phyloP scores from a whole-genome alignment of 2,888 invertebrate genomes.

The Orthosia gothica region DNA sequence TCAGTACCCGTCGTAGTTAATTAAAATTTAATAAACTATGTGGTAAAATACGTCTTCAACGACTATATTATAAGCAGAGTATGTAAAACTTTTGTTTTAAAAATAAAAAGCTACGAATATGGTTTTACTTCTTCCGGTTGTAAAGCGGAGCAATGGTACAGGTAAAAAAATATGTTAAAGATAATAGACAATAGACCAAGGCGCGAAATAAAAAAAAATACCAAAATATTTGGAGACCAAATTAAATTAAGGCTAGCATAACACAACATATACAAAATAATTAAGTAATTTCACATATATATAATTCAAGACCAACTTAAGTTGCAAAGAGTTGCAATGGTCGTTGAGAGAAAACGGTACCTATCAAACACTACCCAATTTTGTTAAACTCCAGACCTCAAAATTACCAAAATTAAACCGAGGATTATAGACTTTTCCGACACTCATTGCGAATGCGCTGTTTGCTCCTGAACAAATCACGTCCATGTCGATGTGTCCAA shows the following conservation, averaged over 20 bases:
- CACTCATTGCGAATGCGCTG: background rate
- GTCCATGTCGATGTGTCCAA: background rate
- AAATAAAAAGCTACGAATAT: constrained; percentile 42
- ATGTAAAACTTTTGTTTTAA: background rate
- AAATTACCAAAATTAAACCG: background rate
- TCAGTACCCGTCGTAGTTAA: background rate
- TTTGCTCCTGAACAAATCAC: background rate
- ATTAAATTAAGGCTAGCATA: too few species aligned
- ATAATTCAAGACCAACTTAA: background rate
- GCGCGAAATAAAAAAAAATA: background rate
- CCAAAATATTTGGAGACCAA: background rate
- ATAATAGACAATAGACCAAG: constrained; percentile 42
- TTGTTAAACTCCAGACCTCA: background rate
- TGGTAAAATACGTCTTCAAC: constrained; percentile 21
- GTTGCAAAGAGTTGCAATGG: background rate
- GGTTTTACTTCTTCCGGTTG: constrained; percentile 68
- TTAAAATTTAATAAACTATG: background rate
- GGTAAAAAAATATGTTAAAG: constrained; percentile 45
- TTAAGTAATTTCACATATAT: too few species aligned
- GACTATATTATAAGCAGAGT: background rate
- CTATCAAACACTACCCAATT: background rate
- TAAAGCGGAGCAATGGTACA: constrained; percentile 61
- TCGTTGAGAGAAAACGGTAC: background rate
- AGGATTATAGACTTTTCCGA: background rate
- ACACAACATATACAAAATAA: too few species aligned